Conservation (phyloP, 30 jellyfish, hydroid and myxozoan species). For the Chrysaora quinquecirrha region DNA sequence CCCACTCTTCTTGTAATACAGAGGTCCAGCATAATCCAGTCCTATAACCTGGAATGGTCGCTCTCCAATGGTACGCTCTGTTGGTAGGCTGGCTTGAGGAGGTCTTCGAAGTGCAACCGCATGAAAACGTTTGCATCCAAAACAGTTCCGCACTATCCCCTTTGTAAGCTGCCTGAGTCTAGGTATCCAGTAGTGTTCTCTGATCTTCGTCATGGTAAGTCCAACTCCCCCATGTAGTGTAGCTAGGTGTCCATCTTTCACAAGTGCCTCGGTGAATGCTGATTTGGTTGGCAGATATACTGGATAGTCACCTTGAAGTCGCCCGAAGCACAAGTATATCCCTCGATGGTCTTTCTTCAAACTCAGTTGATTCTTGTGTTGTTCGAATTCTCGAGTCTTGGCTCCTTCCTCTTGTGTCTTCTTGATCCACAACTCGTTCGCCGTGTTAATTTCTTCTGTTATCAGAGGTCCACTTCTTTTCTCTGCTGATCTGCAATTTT, state of each 20-base stretch:
- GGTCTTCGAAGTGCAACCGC: constrained; percentile 49
- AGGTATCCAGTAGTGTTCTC: constrained; percentile 66
- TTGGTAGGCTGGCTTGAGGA: constrained; percentile 61
- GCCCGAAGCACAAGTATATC: constrained; percentile 22
- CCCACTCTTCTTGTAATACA: constrained; percentile 25
- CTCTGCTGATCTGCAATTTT: constrained; percentile 33
- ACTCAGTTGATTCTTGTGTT: constrained; percentile 19
- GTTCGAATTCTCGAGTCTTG: constrained; percentile 13
- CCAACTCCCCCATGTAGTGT: constrained; percentile 74
- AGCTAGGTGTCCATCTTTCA: constrained; percentile 24
- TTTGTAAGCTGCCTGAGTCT: too few relatives aligned
- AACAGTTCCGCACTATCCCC: constrained; percentile 38
- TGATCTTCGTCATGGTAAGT: constrained; percentile 43
- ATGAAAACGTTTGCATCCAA: constrained; percentile 70
- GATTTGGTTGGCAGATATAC: too few relatives aligned
- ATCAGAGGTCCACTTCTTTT: constrained; percentile 56
- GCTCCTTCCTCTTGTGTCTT: constrained; percentile 39
- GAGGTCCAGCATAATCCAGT: too few relatives aligned
- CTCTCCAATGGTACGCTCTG: constrained; percentile 57
- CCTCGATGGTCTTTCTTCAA: constrained; percentile 30
- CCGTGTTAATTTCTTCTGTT: constrained; percentile 55
- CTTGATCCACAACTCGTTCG: constrained; percentile 29
- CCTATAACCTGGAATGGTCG: too few relatives aligned
- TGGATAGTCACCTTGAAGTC: too few relatives aligned
- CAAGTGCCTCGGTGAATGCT: constrained; percentile 57